A percentile compares a stretch with the other conserved stretches of the same genome.
phyloP scores from a whole-genome alignment of 2,888 invertebrate genomes.

The Catocala sponsa region DNA sequence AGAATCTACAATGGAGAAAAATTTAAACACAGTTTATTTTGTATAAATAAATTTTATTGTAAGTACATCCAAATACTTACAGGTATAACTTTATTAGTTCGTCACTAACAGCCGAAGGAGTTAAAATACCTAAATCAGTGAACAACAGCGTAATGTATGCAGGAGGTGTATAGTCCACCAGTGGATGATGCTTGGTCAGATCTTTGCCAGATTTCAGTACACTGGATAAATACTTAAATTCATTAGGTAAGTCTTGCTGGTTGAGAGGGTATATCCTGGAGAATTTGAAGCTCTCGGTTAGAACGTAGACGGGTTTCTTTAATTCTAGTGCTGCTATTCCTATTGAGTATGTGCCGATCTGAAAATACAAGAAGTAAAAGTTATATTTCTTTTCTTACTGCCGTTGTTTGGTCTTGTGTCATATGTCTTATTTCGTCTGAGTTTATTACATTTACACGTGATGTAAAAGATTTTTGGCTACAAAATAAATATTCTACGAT shows the following conservation, averaged over 20 bases:
- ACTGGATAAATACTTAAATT: slow-evolving; percentile 92
- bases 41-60: slow-evolving; percentile 28
- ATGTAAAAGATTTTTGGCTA: too few relatives aligned
- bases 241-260: slow-evolving; percentile 96
- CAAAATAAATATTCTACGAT: too few relatives aligned
- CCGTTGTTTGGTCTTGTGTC: too few relatives aligned
- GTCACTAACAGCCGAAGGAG: slow-evolving; percentile 99
- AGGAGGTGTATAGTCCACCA: slow-evolving; percentile 99
- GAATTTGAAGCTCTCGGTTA: slow-evolving; percentile 99
- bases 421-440: too few relatives aligned
- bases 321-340: slow-evolving; percentile 95
- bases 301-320: slow-evolving; percentile 98
- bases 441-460: too few relatives aligned
- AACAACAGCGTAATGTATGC: slow-evolving; percentile 96
- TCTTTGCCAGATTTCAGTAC: slow-evolving; percentile 73
- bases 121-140: slow-evolving; percentile 98
- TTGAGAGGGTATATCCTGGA: slow-evolving; percentile 97
- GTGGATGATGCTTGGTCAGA: slow-evolving; percentile 92
- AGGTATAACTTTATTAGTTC: slow-evolving; percentile 98
- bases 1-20: neutral
- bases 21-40: slow-evolving; percentile 2
- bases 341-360: slow-evolving; percentile 95
- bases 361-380: slow-evolving; percentile 14
- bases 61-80: slow-evolving; percentile 77
- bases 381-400: too few relatives aligned